These are phyloP conservation scores for Hydrotaea cyrtoneurina DNA, from an alignment of 2,888 invertebrate genomes.

Conservation along the genomic window DNA sequence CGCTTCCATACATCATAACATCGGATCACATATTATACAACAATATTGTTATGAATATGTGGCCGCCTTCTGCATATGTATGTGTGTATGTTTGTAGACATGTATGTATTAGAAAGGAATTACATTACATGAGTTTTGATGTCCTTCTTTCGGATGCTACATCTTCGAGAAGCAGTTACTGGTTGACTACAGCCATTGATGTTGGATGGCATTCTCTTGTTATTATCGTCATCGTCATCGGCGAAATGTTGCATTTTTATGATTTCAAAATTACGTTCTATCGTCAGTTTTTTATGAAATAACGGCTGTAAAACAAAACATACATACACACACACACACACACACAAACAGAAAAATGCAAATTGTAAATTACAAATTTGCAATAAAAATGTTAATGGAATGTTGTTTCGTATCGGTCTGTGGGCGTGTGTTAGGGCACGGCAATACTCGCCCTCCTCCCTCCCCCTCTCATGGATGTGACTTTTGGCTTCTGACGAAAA, in stretches of 20 bases:
- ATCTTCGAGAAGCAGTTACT: constrained; percentile 8
- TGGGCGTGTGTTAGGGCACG: background rate
- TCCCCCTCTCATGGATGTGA: constrained; percentile 10
- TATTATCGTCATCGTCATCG: constrained; percentile 62
- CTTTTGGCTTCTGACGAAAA: constrained; percentile 55
- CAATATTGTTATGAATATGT: constrained; percentile 52
- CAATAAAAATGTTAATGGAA: constrained; percentile 77
- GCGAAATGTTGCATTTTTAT: constrained; percentile 76
- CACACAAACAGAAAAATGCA: too few species aligned
- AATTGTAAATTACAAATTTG: constrained; percentile 80
- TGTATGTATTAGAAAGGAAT: constrained; percentile 53
- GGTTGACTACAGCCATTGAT: constrained; percentile 12
- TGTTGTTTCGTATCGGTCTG: constrained; percentile 39
- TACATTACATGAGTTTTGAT: constrained; percentile 54
- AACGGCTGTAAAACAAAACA: constrained; percentile 76
- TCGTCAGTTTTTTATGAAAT: constrained; percentile 72
- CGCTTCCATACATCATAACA: constrained; percentile 45
- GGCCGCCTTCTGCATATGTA: constrained; percentile 35
- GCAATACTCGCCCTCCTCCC: background rate
- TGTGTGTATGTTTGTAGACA: background rate
- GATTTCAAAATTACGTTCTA: constrained; percentile 78
- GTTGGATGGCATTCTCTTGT: constrained; percentile 57
- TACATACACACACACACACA: constrained; percentile 62
- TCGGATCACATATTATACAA: constrained; percentile 53
- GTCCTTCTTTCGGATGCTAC: constrained; percentile 43